Conservation (phyloP, 2,797 vertebrate genomes). For the Centroberyx gerrardi region DNA sequence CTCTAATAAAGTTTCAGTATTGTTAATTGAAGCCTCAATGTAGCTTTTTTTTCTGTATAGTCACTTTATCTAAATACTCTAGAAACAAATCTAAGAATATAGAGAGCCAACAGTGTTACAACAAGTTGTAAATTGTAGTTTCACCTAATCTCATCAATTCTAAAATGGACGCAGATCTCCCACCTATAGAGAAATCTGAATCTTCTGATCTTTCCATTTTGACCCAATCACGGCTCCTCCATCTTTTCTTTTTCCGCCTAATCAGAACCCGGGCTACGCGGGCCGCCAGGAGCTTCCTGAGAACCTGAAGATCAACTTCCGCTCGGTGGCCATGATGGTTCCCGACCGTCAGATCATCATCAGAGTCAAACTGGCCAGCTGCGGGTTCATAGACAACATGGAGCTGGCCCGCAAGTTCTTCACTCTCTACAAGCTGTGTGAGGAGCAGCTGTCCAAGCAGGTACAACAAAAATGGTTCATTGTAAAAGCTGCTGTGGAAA, state of each 20-base stretch:
- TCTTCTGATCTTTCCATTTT: no score
- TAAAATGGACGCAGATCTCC: no score
- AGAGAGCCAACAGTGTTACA: neutral
- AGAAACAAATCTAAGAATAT: neutral
- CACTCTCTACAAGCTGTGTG: slow-evolving; percentile 95
- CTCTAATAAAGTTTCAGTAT: slow-evolving; percentile 21
- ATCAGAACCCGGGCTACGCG: slow-evolving; percentile 96
- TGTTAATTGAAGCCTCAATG: neutral
- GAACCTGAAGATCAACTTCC: slow-evolving; percentile 98
- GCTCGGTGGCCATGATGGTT: slow-evolving; percentile 98
- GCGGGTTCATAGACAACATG: slow-evolving; percentile 94
- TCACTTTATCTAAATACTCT: neutral
- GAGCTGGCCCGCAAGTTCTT: slow-evolving; percentile 96
- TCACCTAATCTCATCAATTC: no score
- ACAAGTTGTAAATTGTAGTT: no score
- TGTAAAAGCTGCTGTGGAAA: no score
- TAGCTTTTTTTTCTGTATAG: neutral
- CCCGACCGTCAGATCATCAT: slow-evolving; percentile 98
- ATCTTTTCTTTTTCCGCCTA: neutral
- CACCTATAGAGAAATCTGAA: no score
- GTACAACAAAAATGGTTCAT: slow-evolving; percentile 72
- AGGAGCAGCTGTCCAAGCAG: slow-evolving; percentile 99
- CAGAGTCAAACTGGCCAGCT: slow-evolving; percentile 96
- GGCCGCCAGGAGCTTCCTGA: slow-evolving; percentile 97
- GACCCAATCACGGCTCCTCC: no score